phyloP scores from a whole-genome alignment of 1,140 invertebrate species.

The Drosophila nigrodunni region DNA sequence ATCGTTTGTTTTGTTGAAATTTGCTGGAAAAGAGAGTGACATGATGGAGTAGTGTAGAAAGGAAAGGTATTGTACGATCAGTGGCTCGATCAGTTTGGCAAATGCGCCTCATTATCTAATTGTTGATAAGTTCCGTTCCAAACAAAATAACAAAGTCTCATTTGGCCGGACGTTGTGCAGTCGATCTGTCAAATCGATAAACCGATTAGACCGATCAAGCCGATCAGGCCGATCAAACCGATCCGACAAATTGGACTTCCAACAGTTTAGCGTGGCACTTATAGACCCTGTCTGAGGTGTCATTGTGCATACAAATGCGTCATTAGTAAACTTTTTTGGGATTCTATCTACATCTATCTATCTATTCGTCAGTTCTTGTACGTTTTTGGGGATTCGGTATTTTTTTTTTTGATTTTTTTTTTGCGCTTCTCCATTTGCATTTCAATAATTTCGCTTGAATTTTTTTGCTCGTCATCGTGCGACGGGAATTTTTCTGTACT shows the following conservation, averaged over 20 bases:
- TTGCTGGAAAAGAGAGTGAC: background rate
- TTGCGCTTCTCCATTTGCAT: slow-evolving; percentile 27
- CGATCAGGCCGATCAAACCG: background rate
- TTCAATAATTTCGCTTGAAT: slow-evolving; percentile 27
- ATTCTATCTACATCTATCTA: slow-evolving; percentile 17
- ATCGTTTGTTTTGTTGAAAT: background rate
- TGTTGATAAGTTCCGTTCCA: slow-evolving; percentile 45
- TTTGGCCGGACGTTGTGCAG: slow-evolving; percentile 27
- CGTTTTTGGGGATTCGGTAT: slow-evolving; percentile 30
- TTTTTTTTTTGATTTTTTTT: slow-evolving; percentile 10
- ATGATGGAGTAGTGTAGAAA: background rate
- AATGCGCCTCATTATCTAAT: slow-evolving; percentile 58
- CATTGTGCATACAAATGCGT: slow-evolving; percentile 49
- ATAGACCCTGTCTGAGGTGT: slow-evolving; percentile 13
- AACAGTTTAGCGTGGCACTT: slow-evolving; percentile 32
- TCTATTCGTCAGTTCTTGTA: slow-evolving; percentile 19
- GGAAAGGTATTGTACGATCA: background rate
- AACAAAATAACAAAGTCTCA: background rate
- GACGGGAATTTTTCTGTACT: slow-evolving; percentile 19
- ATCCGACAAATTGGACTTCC: background rate
- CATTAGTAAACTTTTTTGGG: slow-evolving; percentile 38
- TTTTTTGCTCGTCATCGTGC: slow-evolving; percentile 41
- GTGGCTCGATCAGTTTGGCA: slow-evolving; percentile 8
- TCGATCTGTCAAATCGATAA: slow-evolving; percentile 16
- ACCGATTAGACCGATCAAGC: slow-evolving; percentile 1